phyloP scores from a whole-genome alignment of 2,797 vertebrate species.

The Meda fulgida region DNA sequence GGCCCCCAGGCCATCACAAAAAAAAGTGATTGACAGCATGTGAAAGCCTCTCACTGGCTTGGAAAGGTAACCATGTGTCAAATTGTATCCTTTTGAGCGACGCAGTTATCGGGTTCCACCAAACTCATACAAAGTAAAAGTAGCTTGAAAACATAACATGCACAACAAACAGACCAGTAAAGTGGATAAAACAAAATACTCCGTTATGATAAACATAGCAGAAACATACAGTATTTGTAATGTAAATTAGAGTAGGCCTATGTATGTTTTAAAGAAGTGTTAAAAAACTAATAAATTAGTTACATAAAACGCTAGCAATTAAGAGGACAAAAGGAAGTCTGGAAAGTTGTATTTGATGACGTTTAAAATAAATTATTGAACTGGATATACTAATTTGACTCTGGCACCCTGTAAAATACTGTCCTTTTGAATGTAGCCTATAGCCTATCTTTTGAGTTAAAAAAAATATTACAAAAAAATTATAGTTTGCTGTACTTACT shows the following conservation, averaged over 20 bases:
- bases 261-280: background rate
- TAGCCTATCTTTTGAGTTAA: background rate
- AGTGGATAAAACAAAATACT: background rate
- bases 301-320: background rate
- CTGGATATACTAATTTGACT: background rate
- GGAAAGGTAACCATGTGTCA: background rate
- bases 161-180: background rate
- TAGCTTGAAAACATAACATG: no score
- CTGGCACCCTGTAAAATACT: background rate
- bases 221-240: background rate
- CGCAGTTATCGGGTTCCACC: background rate
- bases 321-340: background rate
- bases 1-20: background rate
- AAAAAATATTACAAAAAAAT: background rate
- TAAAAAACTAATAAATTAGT: background rate
- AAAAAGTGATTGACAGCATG: slow-evolving; percentile 11
- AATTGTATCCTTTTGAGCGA: background rate
- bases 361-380: background rate
- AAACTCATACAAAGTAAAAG: slow-evolving; percentile 3
- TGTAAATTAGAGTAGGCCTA: background rate
- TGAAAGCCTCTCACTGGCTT: background rate
- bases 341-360: background rate
- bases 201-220: background rate
- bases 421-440: background rate
- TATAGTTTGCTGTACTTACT: background rate